Evolutionary conservation across 2,797 vertebrate species (phyloP), one percentile per base, ranked within the genome.

Genomic region (Xenops minutus): DNA sequence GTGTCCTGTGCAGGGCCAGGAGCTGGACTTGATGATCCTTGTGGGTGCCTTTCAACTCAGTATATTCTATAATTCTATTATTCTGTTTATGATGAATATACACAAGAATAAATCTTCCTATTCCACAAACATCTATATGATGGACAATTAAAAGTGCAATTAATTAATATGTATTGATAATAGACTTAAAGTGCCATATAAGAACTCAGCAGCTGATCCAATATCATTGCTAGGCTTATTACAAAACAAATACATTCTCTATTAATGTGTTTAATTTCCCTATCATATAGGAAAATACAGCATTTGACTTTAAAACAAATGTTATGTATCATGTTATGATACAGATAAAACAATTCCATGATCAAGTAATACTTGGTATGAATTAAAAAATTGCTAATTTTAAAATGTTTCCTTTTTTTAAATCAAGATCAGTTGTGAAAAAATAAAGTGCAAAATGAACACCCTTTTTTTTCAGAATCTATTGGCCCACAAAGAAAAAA

Each of bases 301-400:
- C 7, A 74, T 81, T 85, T 74, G 88, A 87, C 39, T 85, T 79
- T 69, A 73, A 93, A 96, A 85, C 54, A 91, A 68, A 44, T 44
- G 21, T 44, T 21, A 44, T 44, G 44, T 44, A 22, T 22, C 20
- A 62, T 14, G n/a, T 55, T 44, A 51, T 67, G 24, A 49, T 34
- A 51, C 11, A 85, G 51, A 78, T 74, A 93, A 89, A 85, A 15
- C 55, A 92, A 71, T 81, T 80, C 54, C 16, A 61, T 61, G 17
- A 92, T 85, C 72, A 85, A 95, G 66, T 71, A 77, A 84, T 71
- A 89, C 20, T 82, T 81, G 51, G 34, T 36, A 85, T 30, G 62
- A 43, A 23, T 62, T 88, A 14, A 55, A 64, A 83, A 41, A 67
- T 36, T 77, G 43, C 61, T 67, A 77, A 85, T 43, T 81, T 20